Conservation (phyloP, 2,888 invertebrate genomes). For the Acanthosepion pharaonis region DNA sequence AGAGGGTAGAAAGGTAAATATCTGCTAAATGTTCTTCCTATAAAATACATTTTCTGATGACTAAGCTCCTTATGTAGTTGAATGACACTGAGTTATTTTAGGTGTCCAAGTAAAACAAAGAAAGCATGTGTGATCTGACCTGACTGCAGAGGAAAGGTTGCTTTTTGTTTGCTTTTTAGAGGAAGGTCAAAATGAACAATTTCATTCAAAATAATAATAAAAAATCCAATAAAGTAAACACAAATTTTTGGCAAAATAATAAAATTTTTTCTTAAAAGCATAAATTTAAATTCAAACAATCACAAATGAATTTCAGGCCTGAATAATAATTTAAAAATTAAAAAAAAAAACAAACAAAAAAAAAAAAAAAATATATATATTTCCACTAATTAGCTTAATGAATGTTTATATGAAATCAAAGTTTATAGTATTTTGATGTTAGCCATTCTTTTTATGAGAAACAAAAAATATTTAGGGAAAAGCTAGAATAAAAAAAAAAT, state of each 20-base stretch:
- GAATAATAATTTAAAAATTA: neutral
- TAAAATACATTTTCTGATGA: too few relatives aligned
- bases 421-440: conserved; percentile 5
- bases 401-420: neutral
- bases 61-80: neutral
- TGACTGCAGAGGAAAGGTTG: conserved; percentile 17
- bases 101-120: neutral
- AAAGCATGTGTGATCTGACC: neutral
- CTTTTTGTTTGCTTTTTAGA: neutral
- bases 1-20: neutral
- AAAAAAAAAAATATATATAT: neutral
- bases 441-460: neutral
- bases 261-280: neutral
- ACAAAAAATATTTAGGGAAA: neutral
- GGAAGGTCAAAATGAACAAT: conserved; percentile 7
- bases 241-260: neutral
- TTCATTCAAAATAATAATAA: neutral
- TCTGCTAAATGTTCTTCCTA: too few relatives aligned
- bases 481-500: neutral
- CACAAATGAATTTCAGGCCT: conserved; percentile 14
- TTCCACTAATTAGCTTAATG: neutral
- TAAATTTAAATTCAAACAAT: conserved; percentile 33
- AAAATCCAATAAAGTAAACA: conserved; percentile 33
- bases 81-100: neutral
- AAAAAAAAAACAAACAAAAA: neutral